Percentiles rank a stretch among this genome's conserved stretches.
phyloP scores from a whole-genome alignment of 2,797 vertebrate genomes.

The Tenualosa thibaudeaui region DNA sequence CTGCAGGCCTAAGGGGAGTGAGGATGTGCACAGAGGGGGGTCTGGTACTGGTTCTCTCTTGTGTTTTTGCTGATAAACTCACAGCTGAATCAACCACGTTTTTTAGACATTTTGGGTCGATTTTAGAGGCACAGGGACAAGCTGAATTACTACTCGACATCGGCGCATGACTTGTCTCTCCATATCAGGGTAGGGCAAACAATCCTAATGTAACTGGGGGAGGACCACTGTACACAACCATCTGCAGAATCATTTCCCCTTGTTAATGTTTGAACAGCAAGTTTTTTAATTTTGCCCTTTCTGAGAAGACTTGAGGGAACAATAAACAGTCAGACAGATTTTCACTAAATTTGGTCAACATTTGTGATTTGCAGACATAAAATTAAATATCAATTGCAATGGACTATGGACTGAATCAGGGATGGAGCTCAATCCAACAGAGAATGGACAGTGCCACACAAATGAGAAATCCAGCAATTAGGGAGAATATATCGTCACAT shows the following conservation, averaged over 20 bases:
- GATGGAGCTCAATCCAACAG: neutral
- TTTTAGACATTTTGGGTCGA: neutral
- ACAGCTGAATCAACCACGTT: neutral
- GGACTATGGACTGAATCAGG: neutral
- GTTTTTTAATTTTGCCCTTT: neutral
- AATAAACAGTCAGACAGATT: neutral
- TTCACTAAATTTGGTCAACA: neutral
- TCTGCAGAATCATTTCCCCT: neutral
- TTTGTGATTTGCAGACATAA: neutral
- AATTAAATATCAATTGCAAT: neutral
- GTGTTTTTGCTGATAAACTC: neutral
- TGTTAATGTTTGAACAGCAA: neutral
- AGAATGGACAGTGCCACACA: neutral
- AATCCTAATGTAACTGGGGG: neutral
- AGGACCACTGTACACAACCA: no score
- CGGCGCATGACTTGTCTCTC: neutral
- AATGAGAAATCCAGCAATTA: neutral
- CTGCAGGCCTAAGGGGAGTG: neutral
- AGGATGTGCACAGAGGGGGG: neutral
- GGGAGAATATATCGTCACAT: neutral
- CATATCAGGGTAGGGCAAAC: neutral
- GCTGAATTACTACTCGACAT: neutral
- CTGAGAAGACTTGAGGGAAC: neutral
- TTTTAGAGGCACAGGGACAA: constrained; percentile 8
- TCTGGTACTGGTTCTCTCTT: neutral